Evolutionary conservation across 2,113 vertebrate genomes (phyloP).

Genomic region (Atlantisia rogersi): DNA sequence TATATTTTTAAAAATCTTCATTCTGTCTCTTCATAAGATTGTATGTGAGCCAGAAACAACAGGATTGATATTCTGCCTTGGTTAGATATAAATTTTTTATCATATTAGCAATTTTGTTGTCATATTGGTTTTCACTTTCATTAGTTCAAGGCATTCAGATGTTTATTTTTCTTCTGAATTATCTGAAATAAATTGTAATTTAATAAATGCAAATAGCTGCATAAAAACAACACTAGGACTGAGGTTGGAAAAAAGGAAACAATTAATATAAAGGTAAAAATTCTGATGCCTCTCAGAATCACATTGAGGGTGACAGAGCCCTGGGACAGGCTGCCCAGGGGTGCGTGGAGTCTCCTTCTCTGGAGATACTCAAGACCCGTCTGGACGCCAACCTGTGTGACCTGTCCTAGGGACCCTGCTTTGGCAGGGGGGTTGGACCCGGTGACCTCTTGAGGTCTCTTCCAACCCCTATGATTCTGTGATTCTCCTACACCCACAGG

Average conservation of each 20-base stretch:
- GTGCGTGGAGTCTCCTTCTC: too few relatives aligned
- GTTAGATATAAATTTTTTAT: conserved; percentile 31
- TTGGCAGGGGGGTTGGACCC: too few relatives aligned
- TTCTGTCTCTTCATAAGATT: background rate
- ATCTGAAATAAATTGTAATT: conserved; percentile 4
- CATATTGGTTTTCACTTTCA: conserved; percentile 22
- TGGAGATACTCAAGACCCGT: too few relatives aligned
- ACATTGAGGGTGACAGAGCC: too few relatives aligned
- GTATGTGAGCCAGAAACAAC: conserved; percentile 21
- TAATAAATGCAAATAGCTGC: conserved; percentile 17
- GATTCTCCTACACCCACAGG: background rate
- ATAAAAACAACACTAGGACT: background rate
- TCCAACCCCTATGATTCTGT: too few relatives aligned
- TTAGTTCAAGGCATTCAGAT: background rate
- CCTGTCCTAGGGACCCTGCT: too few relatives aligned
- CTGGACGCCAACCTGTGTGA: too few relatives aligned
- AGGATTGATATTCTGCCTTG: conserved; percentile 40
- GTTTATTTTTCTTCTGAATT: conserved; percentile 40
- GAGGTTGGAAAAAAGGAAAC: background rate
- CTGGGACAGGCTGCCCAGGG: too few relatives aligned
- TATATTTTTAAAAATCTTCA: background rate
- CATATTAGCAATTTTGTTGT: conserved; percentile 39
- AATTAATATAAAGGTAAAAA: background rate
- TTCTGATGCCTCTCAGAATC: background rate
- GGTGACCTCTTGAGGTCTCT: too few relatives aligned